A percentile compares a stretch with the other conserved stretches of the same genome.
phyloP scores from a whole-genome alignment of 2,797 vertebrate genomes.

The Catostomus latipinnis region DNA sequence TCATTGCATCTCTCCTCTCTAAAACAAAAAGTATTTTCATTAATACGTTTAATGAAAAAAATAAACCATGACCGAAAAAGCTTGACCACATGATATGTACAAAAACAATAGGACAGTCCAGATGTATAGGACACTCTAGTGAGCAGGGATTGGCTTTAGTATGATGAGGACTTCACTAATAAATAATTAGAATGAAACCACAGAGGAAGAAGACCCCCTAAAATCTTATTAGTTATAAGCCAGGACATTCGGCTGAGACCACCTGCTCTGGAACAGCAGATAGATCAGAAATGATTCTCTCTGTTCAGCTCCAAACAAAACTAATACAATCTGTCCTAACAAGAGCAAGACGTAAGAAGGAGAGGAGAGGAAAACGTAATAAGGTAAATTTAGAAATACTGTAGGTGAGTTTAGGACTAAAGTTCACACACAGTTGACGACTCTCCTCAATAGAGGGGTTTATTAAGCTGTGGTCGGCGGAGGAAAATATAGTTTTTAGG shows the following conservation, averaged over 20 bases:
- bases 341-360: not conserved
- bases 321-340: constrained; percentile 24
- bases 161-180: constrained; percentile 28
- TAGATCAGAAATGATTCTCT: constrained; percentile 33
- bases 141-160: constrained; percentile 10
- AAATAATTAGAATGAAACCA: constrained; percentile 43
- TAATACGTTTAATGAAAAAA: not conserved
- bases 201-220: constrained; percentile 32
- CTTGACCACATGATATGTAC: not conserved
- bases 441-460: too few relatives aligned
- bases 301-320: constrained; percentile 41
- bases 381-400: not conserved
- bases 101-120: not conserved
- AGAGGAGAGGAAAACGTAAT: not conserved
- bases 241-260: constrained; percentile 39
- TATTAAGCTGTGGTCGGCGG: too few relatives aligned
- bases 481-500: too few relatives aligned
- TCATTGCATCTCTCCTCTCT: not conserved
- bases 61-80: not conserved
- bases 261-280: constrained; percentile 46
- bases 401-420: not conserved
- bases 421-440: too few relatives aligned
- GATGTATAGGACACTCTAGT: not conserved
- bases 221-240: constrained; percentile 55
- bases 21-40: not conserved